Evolutionary conservation across 2,113 vertebrate genomes (phyloP), one percentile per base, ranked within the genome.

Genomic region (Sprattus sprattus): DNA sequence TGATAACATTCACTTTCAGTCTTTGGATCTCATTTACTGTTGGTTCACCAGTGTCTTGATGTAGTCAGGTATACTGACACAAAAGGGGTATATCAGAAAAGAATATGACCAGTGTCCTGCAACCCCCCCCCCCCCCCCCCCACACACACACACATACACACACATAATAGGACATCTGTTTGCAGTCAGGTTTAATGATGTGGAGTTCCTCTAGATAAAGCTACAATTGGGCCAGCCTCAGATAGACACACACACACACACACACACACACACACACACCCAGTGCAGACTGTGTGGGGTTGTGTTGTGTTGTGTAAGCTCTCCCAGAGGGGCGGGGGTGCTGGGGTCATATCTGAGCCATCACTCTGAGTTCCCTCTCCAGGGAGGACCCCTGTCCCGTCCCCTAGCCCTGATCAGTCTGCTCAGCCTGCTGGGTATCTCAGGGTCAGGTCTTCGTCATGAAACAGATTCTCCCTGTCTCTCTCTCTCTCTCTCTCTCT

Each of bases 111-210:
- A 28, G 22, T 67, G 64, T 67, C 25, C 22, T n/a, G 9, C 57
- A 25, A 10, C 5, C 1, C 46, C 9, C 46, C 46, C 9, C 46
- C 9, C 46, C 9, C 46, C 0, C 46, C 2, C 16, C 1, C 57
- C 20, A 64, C 57, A 64, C 57, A 64, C 57, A 25, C 22, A 64
- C 57, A 64, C 57, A 64, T 1, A 1, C 64, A 67, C 64, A 67
- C 6, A 25, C 13, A 25, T 11, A 9, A 11, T 4, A 67, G 3
- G 25, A n/a, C 64, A 67, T 67, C 64, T 67, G 64, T 25, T 67
- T 67, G 67, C 67, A 75, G 67, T 75, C 67, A 75, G n/a, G 28
- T 75, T 75, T 32, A 75, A 75, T 75, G 32, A 75, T 75, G 67
- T 75, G 67, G 25, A 75, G 32, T 75, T 75, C 67, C 10, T 4